A percentile compares a stretch with the other conserved stretches of the same genome.
These are phyloP conservation scores for Alosa sapidissima DNA, from an alignment of 2,797 vertebrate genomes.

Conservation along the genomic window DNA sequence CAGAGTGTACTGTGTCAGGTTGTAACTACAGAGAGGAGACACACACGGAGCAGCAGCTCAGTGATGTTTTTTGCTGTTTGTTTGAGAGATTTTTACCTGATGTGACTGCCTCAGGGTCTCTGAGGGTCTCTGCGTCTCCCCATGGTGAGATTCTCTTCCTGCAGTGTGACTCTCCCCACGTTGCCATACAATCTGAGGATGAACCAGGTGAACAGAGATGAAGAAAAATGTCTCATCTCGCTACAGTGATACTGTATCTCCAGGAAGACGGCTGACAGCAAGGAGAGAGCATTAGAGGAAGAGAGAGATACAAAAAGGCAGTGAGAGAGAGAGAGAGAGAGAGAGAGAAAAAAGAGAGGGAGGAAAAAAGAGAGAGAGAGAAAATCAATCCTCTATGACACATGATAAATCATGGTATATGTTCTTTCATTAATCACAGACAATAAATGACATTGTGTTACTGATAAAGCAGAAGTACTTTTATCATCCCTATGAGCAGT, in stretches of 20 bases:
- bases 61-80: neutral
- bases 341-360: neutral
- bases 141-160: neutral
- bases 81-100: neutral
- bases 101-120: neutral
- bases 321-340: neutral
- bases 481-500: neutral
- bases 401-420: slow-evolving; percentile 39
- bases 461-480: neutral
- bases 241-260: neutral
- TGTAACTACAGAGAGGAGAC: neutral
- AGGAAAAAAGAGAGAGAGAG: neutral
- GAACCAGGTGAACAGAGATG: neutral
- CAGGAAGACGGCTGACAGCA: neutral
- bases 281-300: neutral
- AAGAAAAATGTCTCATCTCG: neutral
- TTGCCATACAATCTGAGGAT: neutral
- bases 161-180: neutral
- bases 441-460: slow-evolving; percentile 1
- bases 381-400: slow-evolving; percentile 32
- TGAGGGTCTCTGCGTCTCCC: neutral
- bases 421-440: slow-evolving; percentile 44
- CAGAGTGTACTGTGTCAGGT: neutral
- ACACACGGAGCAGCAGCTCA: neutral
- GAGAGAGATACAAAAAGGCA: neutral